Evolutionary conservation across 2,888 invertebrate species (phyloP).

Genomic region (Mesoligia furuncula): DNA sequence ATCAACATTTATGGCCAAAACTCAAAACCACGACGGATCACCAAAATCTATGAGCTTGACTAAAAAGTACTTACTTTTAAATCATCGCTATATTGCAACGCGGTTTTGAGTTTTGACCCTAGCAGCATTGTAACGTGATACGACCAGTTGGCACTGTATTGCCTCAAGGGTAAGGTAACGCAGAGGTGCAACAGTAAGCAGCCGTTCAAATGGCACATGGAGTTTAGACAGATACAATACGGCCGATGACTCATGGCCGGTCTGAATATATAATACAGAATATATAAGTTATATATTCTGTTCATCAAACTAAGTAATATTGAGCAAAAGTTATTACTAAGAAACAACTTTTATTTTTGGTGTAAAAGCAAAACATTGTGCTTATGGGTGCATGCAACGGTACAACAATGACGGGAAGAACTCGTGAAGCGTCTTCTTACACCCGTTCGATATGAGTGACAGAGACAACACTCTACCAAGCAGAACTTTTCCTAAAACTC

Average conservation of each 20-base stretch:
- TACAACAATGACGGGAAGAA: background rate
- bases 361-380: too few relatives aligned
- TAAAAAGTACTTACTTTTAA: background rate
- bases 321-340: background rate
- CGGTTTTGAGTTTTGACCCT: slow-evolving; percentile 21
- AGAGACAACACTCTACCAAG: background rate
- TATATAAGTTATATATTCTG: too few relatives aligned
- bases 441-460: background rate
- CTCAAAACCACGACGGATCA: slow-evolving; percentile 17
- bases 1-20: slow-evolving; percentile 1
- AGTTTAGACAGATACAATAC: background rate
- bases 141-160: background rate
- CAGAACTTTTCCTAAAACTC: background rate
- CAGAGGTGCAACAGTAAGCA: background rate
- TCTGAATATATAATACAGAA: too few relatives aligned
- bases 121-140: background rate
- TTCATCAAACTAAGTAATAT: background rate
- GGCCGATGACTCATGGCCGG: background rate
- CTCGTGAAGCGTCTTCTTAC: background rate
- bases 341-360: background rate
- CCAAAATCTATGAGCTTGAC: background rate
- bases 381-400: too few relatives aligned
- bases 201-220: slow-evolving; percentile 1
- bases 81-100: background rate
- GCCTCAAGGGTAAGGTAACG: background rate